Conservation (phyloP, 2,797 vertebrate species). For the Gambelia wislizenii region DNA sequence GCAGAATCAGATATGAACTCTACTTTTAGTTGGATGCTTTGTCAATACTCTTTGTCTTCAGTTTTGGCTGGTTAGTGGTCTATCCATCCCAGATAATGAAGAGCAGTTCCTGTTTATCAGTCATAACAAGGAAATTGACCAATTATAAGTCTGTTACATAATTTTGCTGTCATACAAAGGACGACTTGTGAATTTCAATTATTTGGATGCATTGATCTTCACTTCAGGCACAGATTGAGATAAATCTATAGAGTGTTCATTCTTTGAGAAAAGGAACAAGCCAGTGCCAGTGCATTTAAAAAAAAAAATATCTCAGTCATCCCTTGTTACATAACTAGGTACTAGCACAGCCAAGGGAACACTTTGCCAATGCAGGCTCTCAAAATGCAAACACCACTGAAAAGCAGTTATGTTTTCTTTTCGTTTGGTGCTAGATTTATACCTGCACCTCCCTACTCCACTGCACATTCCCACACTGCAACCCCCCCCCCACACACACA, state of each 20-base stretch:
- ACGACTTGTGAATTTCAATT: background rate
- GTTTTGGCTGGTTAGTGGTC: background rate
- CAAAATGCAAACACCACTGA: background rate
- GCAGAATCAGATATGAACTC: background rate
- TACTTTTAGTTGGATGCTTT: background rate
- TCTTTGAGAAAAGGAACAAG: slow-evolving; percentile 21
- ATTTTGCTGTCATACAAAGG: slow-evolving; percentile 15
- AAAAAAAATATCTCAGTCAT: background rate
- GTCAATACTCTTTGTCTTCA: background rate
- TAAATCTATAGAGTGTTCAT: slow-evolving; percentile 3
- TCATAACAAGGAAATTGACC: background rate
- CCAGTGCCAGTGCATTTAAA: background rate
- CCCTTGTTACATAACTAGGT: background rate
- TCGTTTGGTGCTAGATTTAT: background rate
- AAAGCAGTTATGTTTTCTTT: background rate
- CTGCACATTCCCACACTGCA: background rate
- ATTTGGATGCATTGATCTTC: slow-evolving; percentile 24
- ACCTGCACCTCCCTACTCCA: no score
- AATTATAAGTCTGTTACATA: slow-evolving; percentile 13
- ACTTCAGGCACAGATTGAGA: background rate
- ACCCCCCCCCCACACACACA: background rate
- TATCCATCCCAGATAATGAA: background rate
- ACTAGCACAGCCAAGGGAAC: background rate
- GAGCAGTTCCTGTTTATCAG: background rate
- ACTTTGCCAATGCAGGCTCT: background rate